Conservation (phyloP, 2,797 vertebrate species). For the Coregonus sp. region DNA sequence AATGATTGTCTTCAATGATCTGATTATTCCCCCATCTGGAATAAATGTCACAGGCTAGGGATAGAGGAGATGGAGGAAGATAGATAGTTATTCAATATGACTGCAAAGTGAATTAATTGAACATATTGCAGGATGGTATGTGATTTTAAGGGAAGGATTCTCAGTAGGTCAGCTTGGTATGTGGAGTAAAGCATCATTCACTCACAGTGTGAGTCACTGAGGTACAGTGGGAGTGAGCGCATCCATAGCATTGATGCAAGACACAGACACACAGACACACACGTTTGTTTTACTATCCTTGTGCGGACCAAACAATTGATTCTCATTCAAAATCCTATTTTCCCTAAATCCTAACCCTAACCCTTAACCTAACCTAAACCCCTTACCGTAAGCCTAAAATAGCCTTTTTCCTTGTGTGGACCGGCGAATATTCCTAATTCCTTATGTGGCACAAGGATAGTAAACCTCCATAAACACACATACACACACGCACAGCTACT, state of each 20-base stretch:
- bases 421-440: slow-evolving; percentile 4
- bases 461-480: slow-evolving; percentile 18
- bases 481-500: slow-evolving; percentile 49
- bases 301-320: too few species aligned
- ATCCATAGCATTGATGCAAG: neutral
- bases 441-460: slow-evolving; percentile 19
- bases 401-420: too few species aligned
- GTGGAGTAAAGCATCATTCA: slow-evolving; percentile 23
- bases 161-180: neutral
- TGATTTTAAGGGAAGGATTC: neutral
- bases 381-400: too few species aligned
- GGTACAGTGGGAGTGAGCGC: neutral
- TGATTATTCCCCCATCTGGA: slow-evolving; percentile 20
- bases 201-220: slow-evolving; percentile 30
- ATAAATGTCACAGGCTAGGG: slow-evolving; percentile 44
- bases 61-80: neutral
- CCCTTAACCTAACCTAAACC: too few species aligned
- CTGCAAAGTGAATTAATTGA: neutral
- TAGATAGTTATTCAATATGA: neutral
- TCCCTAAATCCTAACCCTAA: too few species aligned
- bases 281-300: too few species aligned
- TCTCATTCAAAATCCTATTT: too few species aligned
- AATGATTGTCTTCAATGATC: neutral
- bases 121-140: neutral
- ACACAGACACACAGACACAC: neutral